These are phyloP conservation scores for Notodonta dromedarius DNA, from an alignment of 2,888 invertebrate species.

Conservation along the genomic window DNA sequence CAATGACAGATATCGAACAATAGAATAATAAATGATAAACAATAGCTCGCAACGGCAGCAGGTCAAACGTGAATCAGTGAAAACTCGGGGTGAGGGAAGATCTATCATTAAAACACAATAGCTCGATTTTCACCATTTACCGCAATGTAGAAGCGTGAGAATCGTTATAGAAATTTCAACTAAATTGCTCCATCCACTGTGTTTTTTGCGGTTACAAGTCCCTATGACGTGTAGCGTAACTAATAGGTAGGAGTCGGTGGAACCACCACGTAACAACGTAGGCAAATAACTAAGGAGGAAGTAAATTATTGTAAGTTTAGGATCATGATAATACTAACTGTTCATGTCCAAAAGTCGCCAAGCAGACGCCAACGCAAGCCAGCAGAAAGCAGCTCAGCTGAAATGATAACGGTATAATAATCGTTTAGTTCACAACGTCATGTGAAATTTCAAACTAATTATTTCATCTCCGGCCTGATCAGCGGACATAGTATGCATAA, in stretches of 20 bases:
- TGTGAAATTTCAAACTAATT: slow-evolving; percentile 10
- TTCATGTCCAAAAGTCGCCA: slow-evolving; percentile 81
- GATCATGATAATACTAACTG: slow-evolving; percentile 74
- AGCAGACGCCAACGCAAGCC: slow-evolving; percentile 75
- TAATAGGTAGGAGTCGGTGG: slow-evolving; percentile 37
- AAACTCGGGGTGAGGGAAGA: slow-evolving; percentile 60
- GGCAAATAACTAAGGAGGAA: slow-evolving; percentile 20
- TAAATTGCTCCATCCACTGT: slow-evolving; percentile 64
- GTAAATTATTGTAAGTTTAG: slow-evolving; percentile 29
- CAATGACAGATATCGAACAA: slow-evolving; percentile 18
- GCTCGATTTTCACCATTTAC: slow-evolving; percentile 76
- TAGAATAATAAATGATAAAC: slow-evolving; percentile 33
- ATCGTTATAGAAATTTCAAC: slow-evolving; percentile 72
- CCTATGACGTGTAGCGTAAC: slow-evolving; percentile 36
- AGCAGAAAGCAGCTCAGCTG: slow-evolving; percentile 77
- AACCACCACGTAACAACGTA: slow-evolving; percentile 16
- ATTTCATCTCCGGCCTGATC: slow-evolving; percentile 15
- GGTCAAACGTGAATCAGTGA: slow-evolving; percentile 59
- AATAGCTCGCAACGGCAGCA: slow-evolving; percentile 63
- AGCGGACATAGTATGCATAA: slow-evolving; percentile 19
- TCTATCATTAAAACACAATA: slow-evolving; percentile 67
- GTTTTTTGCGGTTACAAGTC: slow-evolving; percentile 63
- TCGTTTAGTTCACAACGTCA: slow-evolving; percentile 24
- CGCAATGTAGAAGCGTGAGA: slow-evolving; percentile 76
- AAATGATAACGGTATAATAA: slow-evolving; percentile 59